Evolutionary conservation across 2,888 invertebrate species (phyloP), one percentile per base, ranked within the genome.

Genomic region (Pollenia angustigena): DNA sequence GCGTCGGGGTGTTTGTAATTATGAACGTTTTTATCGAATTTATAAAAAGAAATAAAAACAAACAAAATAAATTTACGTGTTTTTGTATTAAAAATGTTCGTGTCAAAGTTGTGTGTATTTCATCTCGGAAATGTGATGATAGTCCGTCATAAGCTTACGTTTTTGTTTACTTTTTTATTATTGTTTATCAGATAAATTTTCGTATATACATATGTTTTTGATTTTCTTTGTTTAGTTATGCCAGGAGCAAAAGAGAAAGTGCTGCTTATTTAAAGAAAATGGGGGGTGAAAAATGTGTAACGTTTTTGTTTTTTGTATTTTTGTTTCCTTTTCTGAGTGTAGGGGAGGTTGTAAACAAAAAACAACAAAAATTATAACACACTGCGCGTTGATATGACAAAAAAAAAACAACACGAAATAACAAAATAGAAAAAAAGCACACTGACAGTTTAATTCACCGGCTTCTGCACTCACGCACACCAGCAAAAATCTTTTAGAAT

Each of bases 401-500:
- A 68, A 74, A 68, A 32, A 42, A 9, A 74, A 52, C 32, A 32
- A 32, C 4, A 50, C 11, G 18, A 16, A 50, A 62, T 10, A 60
- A 60, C 48, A 75, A 50, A 52, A 66, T 9, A 56, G 54, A n/a
- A 64, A 62, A 46, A 76, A 50, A 60, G 32, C 52, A 46, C 32
- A 62, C 82, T 82, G 85, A 64, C 84, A 87, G 68, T 56, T 81
- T 78, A 87, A 78, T 87, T 88, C 89, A 87, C 90, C 90, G 90
- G 90, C 88, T 89, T 88, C 88, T 81, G 74, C 85, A 79, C 79
- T 74, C 79, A 79, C 84, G 72, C 84, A 84, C 78, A 78, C 78
- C n/a, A 80, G 16, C 46, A 80, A 60, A 46, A 54, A 60, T 18
- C 64, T 54, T 54, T 46, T 48, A 52, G 69, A 81, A 84, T 74